Conservation (phyloP, 2,113 vertebrate species). For the Platysteira castanea region DNA sequence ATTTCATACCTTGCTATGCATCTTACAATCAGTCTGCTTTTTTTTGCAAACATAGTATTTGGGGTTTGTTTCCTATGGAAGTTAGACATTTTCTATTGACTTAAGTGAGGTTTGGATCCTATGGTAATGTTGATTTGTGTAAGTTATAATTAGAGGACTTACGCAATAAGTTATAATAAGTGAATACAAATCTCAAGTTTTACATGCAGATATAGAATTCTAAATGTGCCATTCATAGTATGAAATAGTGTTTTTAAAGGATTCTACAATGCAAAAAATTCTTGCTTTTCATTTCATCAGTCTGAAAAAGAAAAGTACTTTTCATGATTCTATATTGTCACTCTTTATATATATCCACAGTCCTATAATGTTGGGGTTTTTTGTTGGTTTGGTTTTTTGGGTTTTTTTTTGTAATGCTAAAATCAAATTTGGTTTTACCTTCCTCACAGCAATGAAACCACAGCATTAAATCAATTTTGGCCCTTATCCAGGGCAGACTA, state of each 20-base stretch:
- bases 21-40: background rate
- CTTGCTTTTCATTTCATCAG: background rate
- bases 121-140: background rate
- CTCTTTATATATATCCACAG: background rate
- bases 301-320: background rate
- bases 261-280: background rate
- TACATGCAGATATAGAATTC: background rate
- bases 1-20: background rate
- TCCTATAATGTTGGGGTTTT: background rate
- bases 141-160: background rate
- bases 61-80: fast-evolving
- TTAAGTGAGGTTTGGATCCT: background rate
- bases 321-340: background rate
- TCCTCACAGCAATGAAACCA: background rate
- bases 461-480: background rate
- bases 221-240: background rate
- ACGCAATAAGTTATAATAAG: background rate
- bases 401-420: background rate
- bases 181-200: background rate
- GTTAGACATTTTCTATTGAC: background rate
- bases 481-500: background rate
- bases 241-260: background rate
- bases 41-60: background rate
- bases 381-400: too few species aligned
- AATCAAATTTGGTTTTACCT: background rate